These are phyloP conservation scores for Drosophila yakuba DNA, from an alignment of 1,140 invertebrate species.

Conservation along the genomic window DNA sequence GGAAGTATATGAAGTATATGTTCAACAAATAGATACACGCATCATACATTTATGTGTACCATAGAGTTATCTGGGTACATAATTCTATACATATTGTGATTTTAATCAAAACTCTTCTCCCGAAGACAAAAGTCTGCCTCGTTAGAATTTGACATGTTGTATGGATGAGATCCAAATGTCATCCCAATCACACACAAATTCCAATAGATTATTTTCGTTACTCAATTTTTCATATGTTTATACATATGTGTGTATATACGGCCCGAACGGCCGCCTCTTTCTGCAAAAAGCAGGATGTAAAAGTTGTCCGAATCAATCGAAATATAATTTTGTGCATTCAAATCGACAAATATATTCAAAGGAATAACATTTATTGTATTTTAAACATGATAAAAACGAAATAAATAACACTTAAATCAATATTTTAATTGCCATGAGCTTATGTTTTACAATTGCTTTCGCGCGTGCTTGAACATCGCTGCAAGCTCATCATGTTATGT, in stretches of 20 bases:
- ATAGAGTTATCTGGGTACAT: slow-evolving; percentile 57
- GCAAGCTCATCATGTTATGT: too few species aligned
- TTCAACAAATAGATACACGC: slow-evolving; percentile 33
- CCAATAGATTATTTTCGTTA: slow-evolving; percentile 71
- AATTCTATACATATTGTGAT: slow-evolving; percentile 72
- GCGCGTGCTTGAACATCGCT: too few species aligned
- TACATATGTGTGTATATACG: slow-evolving; percentile 59
- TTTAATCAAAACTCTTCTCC: slow-evolving; percentile 75
- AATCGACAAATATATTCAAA: slow-evolving; percentile 46
- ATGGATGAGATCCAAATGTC: slow-evolving; percentile 44
- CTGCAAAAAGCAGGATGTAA: slow-evolving; percentile 28
- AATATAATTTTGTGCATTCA: slow-evolving; percentile 59
- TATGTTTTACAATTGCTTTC: neutral
- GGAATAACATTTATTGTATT: slow-evolving; percentile 62
- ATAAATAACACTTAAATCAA: slow-evolving; percentile 52
- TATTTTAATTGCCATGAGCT: neutral
- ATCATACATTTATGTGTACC: slow-evolving; percentile 30
- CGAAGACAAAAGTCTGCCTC: slow-evolving; percentile 71
- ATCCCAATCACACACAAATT: slow-evolving; percentile 54
- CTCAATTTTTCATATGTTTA: slow-evolving; percentile 62
- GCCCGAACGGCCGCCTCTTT: slow-evolving; percentile 51
- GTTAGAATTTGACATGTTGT: slow-evolving; percentile 73
- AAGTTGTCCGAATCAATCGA: slow-evolving; percentile 62
- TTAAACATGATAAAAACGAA: slow-evolving; percentile 60
- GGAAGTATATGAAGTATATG: slow-evolving; percentile 39